Conservation (phyloP, 1,140 invertebrate species). For the Cydia fagiglandana region DNA sequence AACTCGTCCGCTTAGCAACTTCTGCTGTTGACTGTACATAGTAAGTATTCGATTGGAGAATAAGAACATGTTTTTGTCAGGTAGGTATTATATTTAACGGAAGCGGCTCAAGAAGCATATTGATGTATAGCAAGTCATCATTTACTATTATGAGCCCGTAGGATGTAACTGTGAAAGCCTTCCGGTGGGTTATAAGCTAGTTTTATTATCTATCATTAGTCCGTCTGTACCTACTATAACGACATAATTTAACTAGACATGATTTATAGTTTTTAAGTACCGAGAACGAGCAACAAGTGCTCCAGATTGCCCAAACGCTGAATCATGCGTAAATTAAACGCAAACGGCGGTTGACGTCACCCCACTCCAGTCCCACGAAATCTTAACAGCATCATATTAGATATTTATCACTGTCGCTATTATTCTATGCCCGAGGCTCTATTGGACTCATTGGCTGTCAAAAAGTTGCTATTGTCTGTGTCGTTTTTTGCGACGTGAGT, state of each 20-base stretch:
- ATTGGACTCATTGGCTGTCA: conserved; percentile 47
- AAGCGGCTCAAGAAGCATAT: no score
- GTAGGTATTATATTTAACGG: no score
- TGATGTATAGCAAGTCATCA: no score
- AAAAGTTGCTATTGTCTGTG: conserved; percentile 37
- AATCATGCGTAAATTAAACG: conserved; percentile 31
- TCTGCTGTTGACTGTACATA: no score
- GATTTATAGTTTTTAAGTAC: conserved; percentile 21
- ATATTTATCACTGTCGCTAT: conserved; percentile 44
- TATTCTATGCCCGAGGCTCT: conserved; percentile 39
- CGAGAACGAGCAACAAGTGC: conserved; percentile 15
- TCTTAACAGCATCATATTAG: conserved; percentile 21
- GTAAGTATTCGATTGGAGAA: no score
- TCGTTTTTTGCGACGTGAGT: conserved; percentile 56
- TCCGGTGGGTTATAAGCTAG: no score
- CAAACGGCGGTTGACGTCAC: conserved; percentile 25
- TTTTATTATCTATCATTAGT: no score
- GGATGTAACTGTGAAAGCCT: no score
- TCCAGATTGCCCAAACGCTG: conserved; percentile 31
- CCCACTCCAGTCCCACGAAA: conserved; percentile 23
- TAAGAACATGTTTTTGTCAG: no score
- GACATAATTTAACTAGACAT: conserved; percentile 14
- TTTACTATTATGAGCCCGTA: no score
- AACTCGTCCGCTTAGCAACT: no score
- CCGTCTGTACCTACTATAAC: background rate